Evolutionary conservation across 2,888 invertebrate species (phyloP).

Genomic region (Cryptus viduatorius): DNA sequence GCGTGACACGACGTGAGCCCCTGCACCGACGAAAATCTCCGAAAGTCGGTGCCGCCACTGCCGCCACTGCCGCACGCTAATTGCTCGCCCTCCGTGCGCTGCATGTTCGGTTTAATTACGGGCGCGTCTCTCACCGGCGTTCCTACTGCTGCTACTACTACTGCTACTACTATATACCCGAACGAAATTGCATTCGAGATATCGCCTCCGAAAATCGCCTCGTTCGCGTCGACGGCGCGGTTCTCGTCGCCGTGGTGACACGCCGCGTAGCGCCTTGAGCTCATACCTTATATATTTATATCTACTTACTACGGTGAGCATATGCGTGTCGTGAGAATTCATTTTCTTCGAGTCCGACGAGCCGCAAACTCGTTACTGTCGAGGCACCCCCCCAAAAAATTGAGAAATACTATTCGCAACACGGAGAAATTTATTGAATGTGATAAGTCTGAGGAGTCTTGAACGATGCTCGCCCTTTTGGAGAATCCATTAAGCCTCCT

Average conservation of each 20-base stretch:
- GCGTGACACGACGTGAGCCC: slow-evolving; percentile 65
- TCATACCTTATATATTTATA: not conserved
- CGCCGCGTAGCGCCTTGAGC: slow-evolving; percentile 51
- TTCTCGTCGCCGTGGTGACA: slow-evolving; percentile 65
- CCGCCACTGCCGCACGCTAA: slow-evolving; percentile 68
- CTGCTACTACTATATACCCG: not conserved
- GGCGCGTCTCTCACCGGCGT: slow-evolving; percentile 61
- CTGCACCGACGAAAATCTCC: slow-evolving; percentile 67
- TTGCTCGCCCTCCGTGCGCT: slow-evolving; percentile 66
- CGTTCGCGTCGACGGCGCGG: slow-evolving; percentile 49
- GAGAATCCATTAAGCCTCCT: not conserved
- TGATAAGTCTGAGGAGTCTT: slow-evolving; percentile 20
- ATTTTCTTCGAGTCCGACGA: slow-evolving; percentile 64
- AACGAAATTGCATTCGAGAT: slow-evolving; percentile 70
- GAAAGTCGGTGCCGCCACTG: slow-evolving; percentile 65
- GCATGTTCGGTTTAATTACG: slow-evolving; percentile 70
- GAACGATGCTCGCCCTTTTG: not conserved
- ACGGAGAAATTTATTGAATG: slow-evolving; percentile 42
- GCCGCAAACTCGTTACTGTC: slow-evolving; percentile 61
- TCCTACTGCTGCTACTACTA: not conserved
- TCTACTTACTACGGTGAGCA: slow-evolving; percentile 1
- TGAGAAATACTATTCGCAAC: slow-evolving; percentile 20
- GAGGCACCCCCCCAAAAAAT: slow-evolving; percentile 29
- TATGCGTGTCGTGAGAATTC: slow-evolving; percentile 58
- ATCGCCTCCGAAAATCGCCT: slow-evolving; percentile 66